Conservation (phyloP, 2,888 invertebrate species). For the Diplazon laetatorius region DNA sequence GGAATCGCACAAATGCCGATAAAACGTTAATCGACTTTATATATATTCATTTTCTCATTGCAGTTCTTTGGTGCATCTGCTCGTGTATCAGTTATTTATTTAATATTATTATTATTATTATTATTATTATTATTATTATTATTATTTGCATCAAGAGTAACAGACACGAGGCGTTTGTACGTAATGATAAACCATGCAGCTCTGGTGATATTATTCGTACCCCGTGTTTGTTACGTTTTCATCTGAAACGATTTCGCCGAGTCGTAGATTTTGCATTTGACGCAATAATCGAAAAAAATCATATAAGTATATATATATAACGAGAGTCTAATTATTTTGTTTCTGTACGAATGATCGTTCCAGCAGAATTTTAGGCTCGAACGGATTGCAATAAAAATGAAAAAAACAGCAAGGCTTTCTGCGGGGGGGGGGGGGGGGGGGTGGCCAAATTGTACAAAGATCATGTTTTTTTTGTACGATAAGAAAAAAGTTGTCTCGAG, state of each 20-base stretch:
- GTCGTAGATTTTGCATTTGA: constrained; percentile 12
- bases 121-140: neutral
- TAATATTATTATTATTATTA: neutral
- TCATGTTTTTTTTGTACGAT: constrained; percentile 6
- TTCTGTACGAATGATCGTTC: constrained; percentile 15
- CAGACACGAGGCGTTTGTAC: constrained; percentile 12
- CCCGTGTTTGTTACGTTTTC: constrained; percentile 16
- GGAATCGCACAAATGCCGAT: constrained; percentile 8
- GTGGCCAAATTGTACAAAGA: constrained; percentile 5
- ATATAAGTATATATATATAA: too few relatives aligned
- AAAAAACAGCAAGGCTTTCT: constrained; percentile 21
- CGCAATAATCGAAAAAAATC: constrained; percentile 20
- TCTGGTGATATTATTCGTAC: constrained; percentile 35
- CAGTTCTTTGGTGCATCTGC: neutral
- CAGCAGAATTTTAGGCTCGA: constrained; percentile 36
- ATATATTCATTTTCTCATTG: constrained; percentile 5
- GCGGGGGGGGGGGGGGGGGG: too few relatives aligned
- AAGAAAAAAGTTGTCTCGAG: too few relatives aligned
- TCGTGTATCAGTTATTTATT: neutral
- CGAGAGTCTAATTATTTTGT: constrained; percentile 3
- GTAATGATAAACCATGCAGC: neutral
- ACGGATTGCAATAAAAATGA: constrained; percentile 39
- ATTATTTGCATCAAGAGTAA: constrained; percentile 17
- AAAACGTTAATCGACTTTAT: neutral
- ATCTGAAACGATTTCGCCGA: constrained; percentile 27